Base-by-base conservation (phyloP, 2,113 vertebrate genomes). In the Syrrhaptes paradoxus region DNA sequence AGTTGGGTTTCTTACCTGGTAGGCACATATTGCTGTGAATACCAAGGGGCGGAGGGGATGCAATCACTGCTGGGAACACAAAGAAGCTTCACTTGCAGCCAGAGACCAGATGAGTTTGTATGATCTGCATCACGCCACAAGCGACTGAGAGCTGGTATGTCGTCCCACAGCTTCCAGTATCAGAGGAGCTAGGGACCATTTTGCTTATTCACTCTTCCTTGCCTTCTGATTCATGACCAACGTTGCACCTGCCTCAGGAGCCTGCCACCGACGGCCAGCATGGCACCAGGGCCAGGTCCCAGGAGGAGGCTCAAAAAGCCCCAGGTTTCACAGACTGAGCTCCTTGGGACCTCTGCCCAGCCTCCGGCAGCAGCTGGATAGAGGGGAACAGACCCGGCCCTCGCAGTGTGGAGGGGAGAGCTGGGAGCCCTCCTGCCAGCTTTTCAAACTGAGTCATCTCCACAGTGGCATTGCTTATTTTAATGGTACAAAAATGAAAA, bases 341-440 rank as follows among this genome's bases (percentile, higher is more conserved):
- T 71, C 43, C 26, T 38, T 8, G 6, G 26, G 22, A 77, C 48
- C 43, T 15, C 45, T 41, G 55, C 19, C 45, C 26, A 75, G 49
- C 31, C n/a, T 10, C 28, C 2, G 4, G 67, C 63, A 54, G 77
- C 2, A 15, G 38, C 36, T 52, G 34, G 24, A 2, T 4, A 18
- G 25, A 31, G 38, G 6, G 20, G 34, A 72, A 28, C 0, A 3
- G 45, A n/a, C 17, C 36, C 18, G 41, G 54, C 14, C 41, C 28
- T 52, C 2, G 1, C 43, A 43, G 57, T 3, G 0, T 3, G 20
- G 32, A 41, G 34, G 16, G n/a, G 28, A 55, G 51, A 34, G 14
- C 21, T 48, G 29, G 43, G 75, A 71, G 55, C 65, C 32, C 29
- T 74, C 55, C 88, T 48, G 29, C 19, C 52, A 52, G 52, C 28